Percentiles rank a stretch among this genome's conserved stretches.
phyloP scores from a whole-genome alignment of 1,140 invertebrate genomes.

The Drosophila parabipectinata region DNA sequence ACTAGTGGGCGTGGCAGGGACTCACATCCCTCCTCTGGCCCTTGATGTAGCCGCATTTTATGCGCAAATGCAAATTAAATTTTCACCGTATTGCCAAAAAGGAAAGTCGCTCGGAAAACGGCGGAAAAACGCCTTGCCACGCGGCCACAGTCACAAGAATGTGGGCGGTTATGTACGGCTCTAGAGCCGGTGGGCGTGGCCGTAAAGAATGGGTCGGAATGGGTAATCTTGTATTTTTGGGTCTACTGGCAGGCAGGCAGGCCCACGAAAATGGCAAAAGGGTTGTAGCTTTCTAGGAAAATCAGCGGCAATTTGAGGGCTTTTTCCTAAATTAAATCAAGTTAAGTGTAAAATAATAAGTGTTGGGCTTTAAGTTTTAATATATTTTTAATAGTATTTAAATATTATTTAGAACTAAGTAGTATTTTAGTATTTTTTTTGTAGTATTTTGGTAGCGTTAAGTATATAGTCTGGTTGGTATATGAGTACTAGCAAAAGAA shows the following conservation, averaged over 20 bases:
- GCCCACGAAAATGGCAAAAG: not conserved
- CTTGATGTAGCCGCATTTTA: constrained; percentile 60
- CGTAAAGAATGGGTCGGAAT: not conserved
- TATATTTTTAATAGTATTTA: no score
- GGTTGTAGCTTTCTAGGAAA: not conserved
- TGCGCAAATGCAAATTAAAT: constrained; percentile 82
- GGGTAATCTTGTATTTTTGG: not conserved
- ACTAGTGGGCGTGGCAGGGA: constrained; percentile 40
- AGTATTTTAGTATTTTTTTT: no score
- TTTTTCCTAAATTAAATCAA: not conserved
- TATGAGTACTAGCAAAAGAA: no score
- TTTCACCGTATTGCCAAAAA: constrained; percentile 59
- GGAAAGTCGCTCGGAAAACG: constrained; percentile 37
- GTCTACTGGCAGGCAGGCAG: no score
- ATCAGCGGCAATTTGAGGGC: not conserved
- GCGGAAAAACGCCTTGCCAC: constrained; percentile 35
- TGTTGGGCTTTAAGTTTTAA: no score
- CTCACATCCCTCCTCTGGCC: not conserved
- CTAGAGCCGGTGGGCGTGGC: constrained; percentile 6
- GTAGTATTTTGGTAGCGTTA: no score
- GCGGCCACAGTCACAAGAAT: constrained; percentile 62
- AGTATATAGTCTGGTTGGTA: no score
- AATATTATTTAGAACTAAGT: no score
- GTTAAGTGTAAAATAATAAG: no score
- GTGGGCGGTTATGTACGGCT: constrained; percentile 3